These are phyloP conservation scores for Saccostrea glomerata DNA, from an alignment of 1,140 invertebrate species.

Conservation along the genomic window DNA sequence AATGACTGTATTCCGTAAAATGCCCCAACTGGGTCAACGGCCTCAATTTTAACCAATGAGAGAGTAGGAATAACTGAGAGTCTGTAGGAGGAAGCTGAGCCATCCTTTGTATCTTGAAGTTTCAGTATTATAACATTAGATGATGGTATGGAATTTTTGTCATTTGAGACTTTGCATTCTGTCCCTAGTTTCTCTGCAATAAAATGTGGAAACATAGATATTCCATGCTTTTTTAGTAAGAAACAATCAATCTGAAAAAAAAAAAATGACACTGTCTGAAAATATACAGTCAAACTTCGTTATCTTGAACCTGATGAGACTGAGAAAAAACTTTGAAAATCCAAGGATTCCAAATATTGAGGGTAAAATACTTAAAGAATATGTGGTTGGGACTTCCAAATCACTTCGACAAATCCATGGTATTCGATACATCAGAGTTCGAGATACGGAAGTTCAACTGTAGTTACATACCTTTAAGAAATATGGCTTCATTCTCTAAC, in stretches of 20 bases:
- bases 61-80: constrained; percentile 43
- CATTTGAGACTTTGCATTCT: background rate
- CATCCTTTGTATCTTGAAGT: constrained; percentile 15
- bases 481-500: constrained; percentile 53
- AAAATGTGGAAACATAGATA: background rate
- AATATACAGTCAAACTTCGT: background rate
- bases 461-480: constrained; percentile 55
- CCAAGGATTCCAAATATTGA: no score
- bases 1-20: constrained; percentile 69
- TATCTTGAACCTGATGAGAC: no score
- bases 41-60: constrained; percentile 53
- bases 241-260: background rate
- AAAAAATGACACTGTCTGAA: background rate
- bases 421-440: no score
- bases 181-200: background rate
- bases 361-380: no score
- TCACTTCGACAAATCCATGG: no score
- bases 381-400: no score
- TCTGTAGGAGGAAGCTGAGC: constrained; percentile 52
- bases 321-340: no score
- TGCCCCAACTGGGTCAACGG: constrained; percentile 50
- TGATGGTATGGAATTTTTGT: background rate
- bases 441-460: no score
- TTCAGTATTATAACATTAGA: background rate
- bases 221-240: background rate